Conservation (phyloP, 2,113 vertebrate species). For the Callaeas wilsoni region DNA sequence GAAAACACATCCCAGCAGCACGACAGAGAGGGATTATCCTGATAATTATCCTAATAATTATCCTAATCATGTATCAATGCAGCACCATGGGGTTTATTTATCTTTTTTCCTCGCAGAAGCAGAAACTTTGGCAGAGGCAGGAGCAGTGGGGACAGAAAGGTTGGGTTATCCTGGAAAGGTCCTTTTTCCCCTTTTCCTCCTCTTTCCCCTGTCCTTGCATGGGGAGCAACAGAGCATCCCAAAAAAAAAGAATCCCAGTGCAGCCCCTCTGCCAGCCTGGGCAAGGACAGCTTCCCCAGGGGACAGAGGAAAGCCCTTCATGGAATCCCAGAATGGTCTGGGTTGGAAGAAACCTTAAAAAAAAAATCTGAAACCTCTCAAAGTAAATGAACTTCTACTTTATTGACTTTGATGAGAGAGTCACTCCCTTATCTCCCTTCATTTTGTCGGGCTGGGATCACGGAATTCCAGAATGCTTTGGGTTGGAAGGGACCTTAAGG, state of each 20-base stretch:
- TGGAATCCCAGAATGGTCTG: not conserved
- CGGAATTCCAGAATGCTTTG: rapidly evolving
- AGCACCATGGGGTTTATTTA: not conserved
- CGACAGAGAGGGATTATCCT: rapidly evolving
- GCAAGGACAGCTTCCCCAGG: not conserved
- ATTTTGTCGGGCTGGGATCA: not conserved
- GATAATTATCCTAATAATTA: not conserved
- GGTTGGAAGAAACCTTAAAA: not conserved
- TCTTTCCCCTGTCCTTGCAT: rapidly evolving
- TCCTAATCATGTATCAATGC: not conserved
- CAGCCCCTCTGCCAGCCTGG: not conserved
- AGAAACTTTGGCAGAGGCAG: not conserved
- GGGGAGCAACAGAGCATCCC: not conserved
- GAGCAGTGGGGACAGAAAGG: not conserved
- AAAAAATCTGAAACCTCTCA: too few relatives aligned
- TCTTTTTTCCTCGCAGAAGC: not conserved
- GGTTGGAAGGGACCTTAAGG: not conserved
- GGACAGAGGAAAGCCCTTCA: not conserved
- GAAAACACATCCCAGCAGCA: not conserved
- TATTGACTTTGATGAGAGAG: not conserved
- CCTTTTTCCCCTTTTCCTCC: not conserved
- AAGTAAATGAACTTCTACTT: not conserved
- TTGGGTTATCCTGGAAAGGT: not conserved
- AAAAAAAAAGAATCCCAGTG: not conserved
- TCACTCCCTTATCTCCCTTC: not conserved